A percentile compares a stretch with the other conserved stretches of the same genome.
Evolutionary conservation across 2,888 invertebrate species (phyloP).

Genomic region (Synergus gifuensis): DNA sequence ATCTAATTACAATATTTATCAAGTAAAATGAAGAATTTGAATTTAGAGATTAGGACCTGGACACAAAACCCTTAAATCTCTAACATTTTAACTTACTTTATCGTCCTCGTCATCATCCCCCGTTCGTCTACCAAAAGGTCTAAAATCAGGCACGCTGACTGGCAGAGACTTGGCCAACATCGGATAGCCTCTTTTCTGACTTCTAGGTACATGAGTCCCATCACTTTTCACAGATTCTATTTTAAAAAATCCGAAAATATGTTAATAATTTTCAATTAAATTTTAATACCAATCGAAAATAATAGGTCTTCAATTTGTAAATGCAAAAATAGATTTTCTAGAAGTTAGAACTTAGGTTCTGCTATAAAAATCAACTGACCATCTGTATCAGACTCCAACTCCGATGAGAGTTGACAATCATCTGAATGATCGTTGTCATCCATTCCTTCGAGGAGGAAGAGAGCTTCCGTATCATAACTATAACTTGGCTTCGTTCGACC

Average conservation of each 20-base stretch:
- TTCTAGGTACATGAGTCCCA: slow-evolving; percentile 80
- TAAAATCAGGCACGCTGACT: slow-evolving; percentile 86
- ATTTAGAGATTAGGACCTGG: no score
- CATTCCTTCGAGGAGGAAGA: slow-evolving; percentile 89
- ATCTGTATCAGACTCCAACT: slow-evolving; percentile 87
- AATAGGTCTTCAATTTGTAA: background rate
- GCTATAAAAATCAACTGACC: slow-evolving; percentile 79
- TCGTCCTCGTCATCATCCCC: slow-evolving; percentile 78
- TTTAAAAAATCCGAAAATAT: slow-evolving; percentile 32
- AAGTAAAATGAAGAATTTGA: no score
- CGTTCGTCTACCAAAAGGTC: slow-evolving; percentile 74
- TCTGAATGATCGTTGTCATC: slow-evolving; percentile 78
- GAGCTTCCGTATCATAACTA: slow-evolving; percentile 83
- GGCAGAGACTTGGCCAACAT: slow-evolving; percentile 88
- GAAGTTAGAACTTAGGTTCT: no score
- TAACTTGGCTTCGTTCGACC: slow-evolving; percentile 58
- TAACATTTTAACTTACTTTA: slow-evolving; percentile 77
- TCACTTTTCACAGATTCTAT: slow-evolving; percentile 81
- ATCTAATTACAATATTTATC: no score
- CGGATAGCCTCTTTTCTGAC: slow-evolving; percentile 76
- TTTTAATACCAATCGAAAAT: background rate
- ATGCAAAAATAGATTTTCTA: no score
- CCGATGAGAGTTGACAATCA: slow-evolving; percentile 67
- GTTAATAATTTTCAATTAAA: background rate
- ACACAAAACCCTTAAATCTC: background rate